Evolutionary conservation across 2,888 invertebrate genomes (phyloP), one percentile per base, ranked within the genome.

Genomic region (Caenorhabditis parvicauda): DNA sequence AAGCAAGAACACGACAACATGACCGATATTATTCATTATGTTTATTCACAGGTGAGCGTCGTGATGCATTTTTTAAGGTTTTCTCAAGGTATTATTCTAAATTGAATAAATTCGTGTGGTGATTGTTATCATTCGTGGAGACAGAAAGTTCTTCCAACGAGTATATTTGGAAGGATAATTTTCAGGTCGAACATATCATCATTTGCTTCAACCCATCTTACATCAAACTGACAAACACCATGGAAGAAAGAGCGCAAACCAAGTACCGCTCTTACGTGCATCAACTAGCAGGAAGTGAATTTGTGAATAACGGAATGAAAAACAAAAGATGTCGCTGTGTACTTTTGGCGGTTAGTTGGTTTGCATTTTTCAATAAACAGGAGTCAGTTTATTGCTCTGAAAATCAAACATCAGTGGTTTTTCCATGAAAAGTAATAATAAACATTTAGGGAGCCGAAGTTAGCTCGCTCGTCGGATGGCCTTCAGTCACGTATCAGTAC

Each of bases 311-410:
- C 21, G 28, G 25, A 0, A 46, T 29, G 25, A 44, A 47, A 3
- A 67, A 67, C 39, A 32, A 41, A 6, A 41, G 67, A 1, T 61
- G 32, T 32, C 35, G 67, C 29, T 48, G 58, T 25, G 56, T 67
- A 3, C 17, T 61, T 0, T 55, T 67, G 50, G 49, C 60, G 51
- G 67, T 57, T 1, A 43, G 59, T n/a, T 35, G 38, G 21, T 2
- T 6, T 5, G 21, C 41, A 17, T 6, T 19, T 7, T 12, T 24
- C 7, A 17, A 5, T 29, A 28, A 17, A 21, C n/a, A 1, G 37
- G 38, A 37, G 28, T 45, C 17, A 22, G 25, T 45, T 45, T 12
- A n/a, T 25, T 45, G n/a, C 17, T 45, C 3, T 45, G 28, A 6
- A 9, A 28, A 32, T n/a, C 28, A 32, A 2, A n/a, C n/a, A n/a